These are phyloP conservation scores for Chrysaora quinquecirrha DNA, from an alignment of 30 jellyfish, hydroid and myxozoan species.

Conservation along the genomic window DNA sequence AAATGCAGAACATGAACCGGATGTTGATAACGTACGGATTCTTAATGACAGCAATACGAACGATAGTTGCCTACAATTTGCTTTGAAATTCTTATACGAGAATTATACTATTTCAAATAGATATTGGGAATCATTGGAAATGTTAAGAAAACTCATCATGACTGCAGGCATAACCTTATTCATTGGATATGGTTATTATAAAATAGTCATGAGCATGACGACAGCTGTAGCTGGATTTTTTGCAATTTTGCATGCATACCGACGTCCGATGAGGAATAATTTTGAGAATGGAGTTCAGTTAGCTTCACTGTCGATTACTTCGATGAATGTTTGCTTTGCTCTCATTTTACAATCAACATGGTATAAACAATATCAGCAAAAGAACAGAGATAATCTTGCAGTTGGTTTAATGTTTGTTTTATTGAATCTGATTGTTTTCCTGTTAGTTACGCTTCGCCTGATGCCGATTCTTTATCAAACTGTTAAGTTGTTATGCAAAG, in stretches of 20 bases:
- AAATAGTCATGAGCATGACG: background rate
- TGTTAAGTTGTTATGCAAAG: too few species aligned
- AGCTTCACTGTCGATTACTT: background rate
- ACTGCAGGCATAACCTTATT: background rate
- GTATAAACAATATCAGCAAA: background rate
- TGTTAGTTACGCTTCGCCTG: background rate
- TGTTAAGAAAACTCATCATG: slow-evolving; percentile 36
- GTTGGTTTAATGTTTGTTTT: background rate
- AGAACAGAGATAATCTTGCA: background rate
- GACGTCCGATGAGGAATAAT: background rate
- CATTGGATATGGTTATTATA: background rate
- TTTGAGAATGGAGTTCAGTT: background rate
- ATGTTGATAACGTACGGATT: background rate
- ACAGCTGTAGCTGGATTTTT: background rate
- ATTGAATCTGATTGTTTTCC: background rate
- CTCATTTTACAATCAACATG: background rate
- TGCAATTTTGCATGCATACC: background rate
- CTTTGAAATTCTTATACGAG: slow-evolving; percentile 33
- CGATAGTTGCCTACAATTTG: background rate
- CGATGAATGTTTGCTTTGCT: background rate
- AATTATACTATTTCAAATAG: slow-evolving; percentile 37
- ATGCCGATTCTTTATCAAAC: too few species aligned
- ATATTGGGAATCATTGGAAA: slow-evolving; percentile 53
- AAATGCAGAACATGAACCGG: too few species aligned
- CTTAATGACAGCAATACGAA: background rate